Conservation (phyloP, 2,113 vertebrate species). For the Neolamprologus sp. region DNA sequence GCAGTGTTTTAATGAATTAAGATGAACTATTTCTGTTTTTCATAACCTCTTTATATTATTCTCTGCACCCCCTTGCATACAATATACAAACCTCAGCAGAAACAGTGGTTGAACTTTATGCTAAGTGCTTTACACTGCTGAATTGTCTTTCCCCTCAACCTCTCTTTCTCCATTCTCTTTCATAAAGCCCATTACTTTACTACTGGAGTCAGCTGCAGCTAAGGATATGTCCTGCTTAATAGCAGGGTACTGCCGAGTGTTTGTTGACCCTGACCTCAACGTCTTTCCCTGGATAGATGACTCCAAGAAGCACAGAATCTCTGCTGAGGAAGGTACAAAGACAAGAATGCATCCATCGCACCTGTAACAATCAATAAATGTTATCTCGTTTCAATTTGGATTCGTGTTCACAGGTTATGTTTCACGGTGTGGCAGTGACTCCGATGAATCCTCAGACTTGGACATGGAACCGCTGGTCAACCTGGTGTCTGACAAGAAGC, state of each 20-base stretch:
- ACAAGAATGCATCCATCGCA: rapidly evolving
- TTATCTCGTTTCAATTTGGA: not conserved
- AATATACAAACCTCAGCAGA: not conserved
- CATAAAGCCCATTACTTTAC: constrained; percentile 82
- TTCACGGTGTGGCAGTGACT: constrained; percentile 87
- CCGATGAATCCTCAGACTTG: constrained; percentile 81
- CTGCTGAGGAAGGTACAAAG: constrained; percentile 86
- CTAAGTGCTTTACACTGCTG: not conserved
- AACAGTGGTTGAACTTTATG: not conserved
- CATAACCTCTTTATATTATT: not conserved
- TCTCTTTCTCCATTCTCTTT: not conserved
- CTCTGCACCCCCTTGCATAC: not conserved
- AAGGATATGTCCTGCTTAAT: constrained; percentile 92
- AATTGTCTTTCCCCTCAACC: not conserved
- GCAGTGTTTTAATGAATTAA: not conserved
- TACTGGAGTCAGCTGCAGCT: constrained; percentile 85
- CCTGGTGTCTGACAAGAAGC: constrained; percentile 13
- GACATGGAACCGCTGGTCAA: constrained; percentile 71
- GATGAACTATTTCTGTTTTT: not conserved
- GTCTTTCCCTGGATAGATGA: constrained; percentile 82
- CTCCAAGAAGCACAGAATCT: constrained; percentile 76
- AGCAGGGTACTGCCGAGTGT: constrained; percentile 83
- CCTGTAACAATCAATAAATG: not conserved
- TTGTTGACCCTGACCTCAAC: constrained; percentile 75
- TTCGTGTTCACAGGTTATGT: constrained; percentile 79